Evolutionary conservation across 1,140 invertebrate species (phyloP), one percentile per base, ranked within the genome.

Genomic region (Cyphomyrmex costatus): DNA sequence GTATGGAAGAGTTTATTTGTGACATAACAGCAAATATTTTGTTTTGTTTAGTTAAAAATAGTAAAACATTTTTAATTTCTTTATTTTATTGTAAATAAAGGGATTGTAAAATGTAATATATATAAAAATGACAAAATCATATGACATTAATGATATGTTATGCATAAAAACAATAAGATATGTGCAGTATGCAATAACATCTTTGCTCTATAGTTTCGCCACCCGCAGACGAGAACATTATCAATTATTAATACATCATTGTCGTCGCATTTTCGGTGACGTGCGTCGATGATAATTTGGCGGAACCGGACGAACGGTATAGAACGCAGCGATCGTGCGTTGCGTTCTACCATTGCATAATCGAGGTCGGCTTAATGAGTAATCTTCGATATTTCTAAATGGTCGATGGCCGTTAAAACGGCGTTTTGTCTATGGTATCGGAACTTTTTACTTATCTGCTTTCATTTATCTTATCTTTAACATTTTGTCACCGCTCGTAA

Each of bases 291-390:
- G 53, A 73, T 56, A 73, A 24, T 83, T 83, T 49, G 68, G 16
- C n/a, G n/a, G 42, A 58, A 27, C 65, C 78, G 65, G 33, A 83
- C 24, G 30, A 73, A 49, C 19, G 12, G 8, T 42, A 42, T 42
- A 42, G 36, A 42, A 42, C 8, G 36, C 36, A 42, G 10, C 53
- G 33, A 82, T 71, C 36, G 36, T 49, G 36, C 66, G 24, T 21
- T 71, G 79, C 68, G 27, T 83, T 74, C 24, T 74, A 74, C 36
- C 36, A 10, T 60, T 71, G 66, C 66, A 60, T 71, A 82, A 82
- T 74, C 53, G 68, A 83, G 68, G 68, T 33, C 19, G 36, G 19
- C 7, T 61, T 49, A 82, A 82, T 42, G 51, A 70, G 21, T 7
- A n/a, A 68, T 83, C 30, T 58, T 82, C 27, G 12, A 83, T 42